A percentile compares a stretch with the other conserved stretches of the same genome.
Conservation (phyloP, 2,113 vertebrate genomes). For the Platichthys stellatus region DNA sequence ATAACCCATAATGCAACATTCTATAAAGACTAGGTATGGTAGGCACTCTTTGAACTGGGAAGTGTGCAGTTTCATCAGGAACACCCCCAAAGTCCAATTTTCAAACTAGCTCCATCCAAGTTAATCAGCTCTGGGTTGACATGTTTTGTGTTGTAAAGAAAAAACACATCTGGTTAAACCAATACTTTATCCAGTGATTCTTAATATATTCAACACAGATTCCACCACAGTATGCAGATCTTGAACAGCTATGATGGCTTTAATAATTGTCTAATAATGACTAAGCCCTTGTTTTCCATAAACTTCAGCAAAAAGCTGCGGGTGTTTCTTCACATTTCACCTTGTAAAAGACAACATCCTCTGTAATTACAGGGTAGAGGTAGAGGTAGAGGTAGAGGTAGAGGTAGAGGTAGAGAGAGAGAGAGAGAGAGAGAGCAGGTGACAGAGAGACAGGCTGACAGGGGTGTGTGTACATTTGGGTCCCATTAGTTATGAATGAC, state of each 20-base stretch:
- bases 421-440: not conserved
- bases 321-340: slow-evolving; percentile 10
- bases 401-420: not conserved
- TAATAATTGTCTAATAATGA: not conserved
- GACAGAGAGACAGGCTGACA: slow-evolving; percentile 6
- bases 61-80: not conserved
- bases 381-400: not conserved
- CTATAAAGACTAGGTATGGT: not conserved
- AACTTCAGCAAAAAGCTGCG: not conserved
- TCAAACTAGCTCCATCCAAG: too few relatives aligned
- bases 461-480: not conserved
- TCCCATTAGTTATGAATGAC: not conserved
- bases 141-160: too few relatives aligned
- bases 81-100: not conserved
- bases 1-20: not conserved
- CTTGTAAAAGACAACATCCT: slow-evolving; percentile 18
- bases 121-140: too few relatives aligned
- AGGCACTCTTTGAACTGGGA: not conserved
- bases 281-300: too few relatives aligned
- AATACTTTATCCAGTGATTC: not conserved
- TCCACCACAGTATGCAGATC: too few relatives aligned
- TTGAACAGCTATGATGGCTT: not conserved
- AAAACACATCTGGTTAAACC: not conserved
- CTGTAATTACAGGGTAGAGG: slow-evolving; percentile 35
- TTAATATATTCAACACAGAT: too few relatives aligned